Evolutionary conservation across 2,797 vertebrate genomes (phyloP).

Genomic region (Centropyge bicolor): DNA sequence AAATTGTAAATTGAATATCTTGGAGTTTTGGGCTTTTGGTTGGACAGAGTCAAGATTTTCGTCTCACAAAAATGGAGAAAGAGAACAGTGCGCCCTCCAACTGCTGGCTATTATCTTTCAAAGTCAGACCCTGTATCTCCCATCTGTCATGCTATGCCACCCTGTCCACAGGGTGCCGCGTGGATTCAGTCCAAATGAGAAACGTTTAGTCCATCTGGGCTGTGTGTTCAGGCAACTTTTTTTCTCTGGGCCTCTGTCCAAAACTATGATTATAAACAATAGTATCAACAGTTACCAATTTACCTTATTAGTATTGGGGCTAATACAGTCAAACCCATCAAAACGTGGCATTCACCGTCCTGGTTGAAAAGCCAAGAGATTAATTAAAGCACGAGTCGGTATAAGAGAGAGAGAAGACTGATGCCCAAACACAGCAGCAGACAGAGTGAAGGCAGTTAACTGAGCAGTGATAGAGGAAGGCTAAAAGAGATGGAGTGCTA

Average conservation of each 20-base stretch:
- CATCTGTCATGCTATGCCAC: neutral
- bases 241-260: neutral
- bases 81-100: neutral
- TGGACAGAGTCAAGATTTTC: neutral
- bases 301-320: neutral
- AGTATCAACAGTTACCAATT: neutral
- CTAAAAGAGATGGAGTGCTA: slow-evolving; percentile 46
- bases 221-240: neutral
- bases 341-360: neutral
- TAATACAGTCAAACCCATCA: slow-evolving; percentile 1
- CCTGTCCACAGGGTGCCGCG: neutral
- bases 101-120: neutral
- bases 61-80: neutral
- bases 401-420: neutral
- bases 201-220: neutral
- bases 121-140: neutral
- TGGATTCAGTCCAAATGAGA: neutral
- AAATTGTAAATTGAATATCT: neutral
- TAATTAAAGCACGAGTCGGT: neutral
- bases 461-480: slow-evolving; percentile 48
- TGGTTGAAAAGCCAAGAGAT: slow-evolving; percentile 3
- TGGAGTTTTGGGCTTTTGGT: neutral
- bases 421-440: slow-evolving; percentile 8
- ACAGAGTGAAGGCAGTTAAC: slow-evolving; percentile 24
- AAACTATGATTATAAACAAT: neutral